Evolutionary conservation across 2,888 invertebrate species (phyloP).

Genomic region (Machimus atricapillus): DNA sequence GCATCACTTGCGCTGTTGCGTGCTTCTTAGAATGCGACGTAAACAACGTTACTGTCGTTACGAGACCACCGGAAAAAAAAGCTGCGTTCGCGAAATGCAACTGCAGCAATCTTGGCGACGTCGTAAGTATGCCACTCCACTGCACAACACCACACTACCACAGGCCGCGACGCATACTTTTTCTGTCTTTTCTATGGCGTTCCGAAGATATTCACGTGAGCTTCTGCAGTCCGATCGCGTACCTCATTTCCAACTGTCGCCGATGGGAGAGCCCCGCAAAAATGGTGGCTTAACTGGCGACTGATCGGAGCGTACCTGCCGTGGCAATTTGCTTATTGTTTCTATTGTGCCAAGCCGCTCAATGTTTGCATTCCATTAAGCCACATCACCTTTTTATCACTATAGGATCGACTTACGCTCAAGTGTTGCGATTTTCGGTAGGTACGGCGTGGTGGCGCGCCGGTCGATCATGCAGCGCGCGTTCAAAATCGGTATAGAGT

Average conservation of each 20-base stretch:
- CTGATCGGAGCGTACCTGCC: constrained; percentile 4
- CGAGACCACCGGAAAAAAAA: background rate
- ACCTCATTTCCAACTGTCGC: constrained; percentile 4
- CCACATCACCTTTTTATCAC: constrained; percentile 37
- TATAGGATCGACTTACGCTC: background rate
- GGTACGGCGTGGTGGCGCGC: background rate
- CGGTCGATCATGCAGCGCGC: background rate
- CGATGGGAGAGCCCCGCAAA: background rate
- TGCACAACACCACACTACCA: constrained; percentile 22
- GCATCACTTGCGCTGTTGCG: constrained; percentile 15
- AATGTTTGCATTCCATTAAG: constrained; percentile 37
- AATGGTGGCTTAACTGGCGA: background rate
- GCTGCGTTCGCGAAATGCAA: constrained; percentile 24
- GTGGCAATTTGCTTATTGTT: constrained; percentile 29
- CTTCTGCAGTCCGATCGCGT: constrained; percentile 29
- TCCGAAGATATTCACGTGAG: constrained; percentile 18
- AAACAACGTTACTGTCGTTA: constrained; percentile 13
- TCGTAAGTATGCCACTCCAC: constrained; percentile 24
- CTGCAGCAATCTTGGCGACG: background rate
- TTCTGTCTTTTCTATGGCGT: background rate
- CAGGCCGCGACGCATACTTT: constrained; percentile 11
- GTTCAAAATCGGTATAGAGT: background rate
- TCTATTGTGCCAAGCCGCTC: background rate
- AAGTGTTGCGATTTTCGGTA: background rate
- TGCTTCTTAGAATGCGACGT: constrained; percentile 31